Evolutionary conservation across 2,113 vertebrate genomes (phyloP).

Genomic region (Sinocyclocheilus anshuiensis): DNA sequence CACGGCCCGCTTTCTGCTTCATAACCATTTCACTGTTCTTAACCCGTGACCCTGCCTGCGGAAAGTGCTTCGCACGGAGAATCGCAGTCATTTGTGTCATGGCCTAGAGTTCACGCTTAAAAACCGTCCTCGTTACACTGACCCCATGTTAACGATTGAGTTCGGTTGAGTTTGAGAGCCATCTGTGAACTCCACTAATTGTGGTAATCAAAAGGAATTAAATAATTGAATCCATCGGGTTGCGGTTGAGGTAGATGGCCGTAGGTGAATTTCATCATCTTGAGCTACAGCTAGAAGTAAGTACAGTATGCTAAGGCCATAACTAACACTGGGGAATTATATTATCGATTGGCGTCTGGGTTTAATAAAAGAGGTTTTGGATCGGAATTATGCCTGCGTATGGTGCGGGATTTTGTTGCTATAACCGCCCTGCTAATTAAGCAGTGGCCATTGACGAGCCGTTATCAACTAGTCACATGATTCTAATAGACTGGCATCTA

Average conservation of each 20-base stretch:
- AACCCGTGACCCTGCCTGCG: conserved; percentile 68
- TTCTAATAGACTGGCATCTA: conserved; percentile 76
- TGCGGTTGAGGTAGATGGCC: neutral
- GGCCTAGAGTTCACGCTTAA: conserved; percentile 26
- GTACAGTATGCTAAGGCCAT: neutral
- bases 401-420: conserved; percentile 30
- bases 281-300: neutral
- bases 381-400: neutral
- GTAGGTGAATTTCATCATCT: conserved; percentile 12
- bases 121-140: neutral
- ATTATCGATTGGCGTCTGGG: neutral
- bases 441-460: conserved; percentile 71
- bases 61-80: conserved; percentile 68
- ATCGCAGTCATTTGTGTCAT: conserved; percentile 52
- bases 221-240: neutral
- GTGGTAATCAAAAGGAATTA: neutral
- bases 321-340: neutral
- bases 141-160: conserved; percentile 15
- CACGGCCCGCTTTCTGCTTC: conserved; percentile 52
- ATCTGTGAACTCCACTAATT: conserved; percentile 1
- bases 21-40: conserved; percentile 64
- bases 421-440: conserved; percentile 72
- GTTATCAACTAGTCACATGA: conserved; percentile 67
- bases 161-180: neutral
- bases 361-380: neutral